Conservation (phyloP, 2,797 vertebrate species). For the Sorex maritimensis region DNA sequence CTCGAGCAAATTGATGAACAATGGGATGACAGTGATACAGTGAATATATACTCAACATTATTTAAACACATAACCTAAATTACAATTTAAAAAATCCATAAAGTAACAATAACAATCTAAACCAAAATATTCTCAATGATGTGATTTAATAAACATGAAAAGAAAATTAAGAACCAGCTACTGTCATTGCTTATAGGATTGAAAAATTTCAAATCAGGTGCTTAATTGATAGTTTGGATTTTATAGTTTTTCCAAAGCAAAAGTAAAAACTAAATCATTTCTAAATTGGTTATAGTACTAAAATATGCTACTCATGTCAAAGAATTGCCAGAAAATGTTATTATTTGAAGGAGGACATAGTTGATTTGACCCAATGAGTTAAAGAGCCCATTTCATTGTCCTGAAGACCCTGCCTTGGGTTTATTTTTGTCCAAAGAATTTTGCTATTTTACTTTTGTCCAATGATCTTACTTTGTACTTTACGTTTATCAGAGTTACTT, state of each 20-base stretch:
- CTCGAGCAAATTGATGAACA: too few species aligned
- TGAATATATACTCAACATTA: too few species aligned
- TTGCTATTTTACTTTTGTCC: constrained; percentile 23
- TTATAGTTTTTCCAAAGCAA: constrained; percentile 69
- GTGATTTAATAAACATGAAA: constrained; percentile 55
- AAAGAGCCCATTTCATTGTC: neutral
- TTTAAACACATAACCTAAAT: too few species aligned
- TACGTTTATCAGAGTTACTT: neutral
- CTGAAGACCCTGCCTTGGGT: neutral
- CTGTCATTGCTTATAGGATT: constrained; percentile 29
- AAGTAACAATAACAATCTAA: neutral
- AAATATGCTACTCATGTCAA: constrained; percentile 54
- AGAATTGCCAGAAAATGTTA: neutral
- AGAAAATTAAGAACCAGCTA: constrained; percentile 68
- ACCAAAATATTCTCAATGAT: constrained; percentile 6
- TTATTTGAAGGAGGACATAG: neutral
- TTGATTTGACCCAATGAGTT: neutral
- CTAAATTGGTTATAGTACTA: constrained; percentile 52
- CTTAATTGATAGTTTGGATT: constrained; percentile 59
- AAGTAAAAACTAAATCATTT: constrained; percentile 69
- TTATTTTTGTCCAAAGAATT: neutral
- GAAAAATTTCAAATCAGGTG: constrained; percentile 45
- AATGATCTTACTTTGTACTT: too few species aligned
- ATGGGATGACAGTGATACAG: too few species aligned
- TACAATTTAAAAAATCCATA: too few species aligned